Conservation (phyloP, 1,140 invertebrate species). For the Drusus annulatus region DNA sequence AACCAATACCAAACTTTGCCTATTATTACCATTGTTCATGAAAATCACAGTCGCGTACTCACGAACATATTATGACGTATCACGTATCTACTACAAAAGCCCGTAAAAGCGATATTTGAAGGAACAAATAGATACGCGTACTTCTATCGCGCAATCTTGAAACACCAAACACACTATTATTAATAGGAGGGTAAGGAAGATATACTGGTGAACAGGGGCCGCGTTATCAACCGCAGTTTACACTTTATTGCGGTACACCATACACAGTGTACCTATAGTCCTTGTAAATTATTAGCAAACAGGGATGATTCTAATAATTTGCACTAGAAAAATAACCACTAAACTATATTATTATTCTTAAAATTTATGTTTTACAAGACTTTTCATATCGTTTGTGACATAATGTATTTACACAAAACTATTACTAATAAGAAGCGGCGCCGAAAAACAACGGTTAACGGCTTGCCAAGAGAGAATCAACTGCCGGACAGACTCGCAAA, state of each 20-base stretch:
- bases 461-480: too few relatives aligned
- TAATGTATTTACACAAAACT: too few relatives aligned
- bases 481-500: too few relatives aligned
- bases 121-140: conserved; percentile 15
- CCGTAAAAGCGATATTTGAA: conserved; percentile 31
- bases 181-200: conserved; percentile 32
- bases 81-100: background rate
- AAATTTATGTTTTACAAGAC: too few relatives aligned
- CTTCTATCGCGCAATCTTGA: conserved; percentile 16
- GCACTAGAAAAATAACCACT: too few relatives aligned
- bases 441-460: too few relatives aligned
- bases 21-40: conserved; percentile 5
- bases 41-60: conserved; percentile 1
- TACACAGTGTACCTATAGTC: background rate
- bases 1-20: too few relatives aligned
- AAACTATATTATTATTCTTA: too few relatives aligned
- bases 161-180: conserved; percentile 38
- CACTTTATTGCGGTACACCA: conserved; percentile 41
- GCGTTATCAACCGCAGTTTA: conserved; percentile 35
- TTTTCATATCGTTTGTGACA: too few relatives aligned
- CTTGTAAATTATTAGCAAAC: conserved; percentile 21
- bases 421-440: too few relatives aligned
- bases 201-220: background rate
- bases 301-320: background rate
- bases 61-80: too few relatives aligned